These are phyloP conservation scores for Apostichopus parvimensis DNA, from an alignment of 35 echinoderm and acorn worm genomes.

Conservation along the genomic window DNA sequence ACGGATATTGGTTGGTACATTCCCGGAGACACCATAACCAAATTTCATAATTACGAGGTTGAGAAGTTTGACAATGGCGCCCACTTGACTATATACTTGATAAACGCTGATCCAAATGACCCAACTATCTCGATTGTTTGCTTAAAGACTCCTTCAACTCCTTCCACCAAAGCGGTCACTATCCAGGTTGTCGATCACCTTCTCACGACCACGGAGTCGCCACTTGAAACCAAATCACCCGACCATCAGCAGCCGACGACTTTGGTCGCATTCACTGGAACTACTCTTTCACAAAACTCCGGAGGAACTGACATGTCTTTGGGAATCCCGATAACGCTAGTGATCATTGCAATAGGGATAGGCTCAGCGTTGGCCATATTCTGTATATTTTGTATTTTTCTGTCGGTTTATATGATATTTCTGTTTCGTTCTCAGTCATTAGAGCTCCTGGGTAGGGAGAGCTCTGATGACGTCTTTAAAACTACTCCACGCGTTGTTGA, in stretches of 20 bases:
- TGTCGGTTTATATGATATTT: constrained; percentile 20
- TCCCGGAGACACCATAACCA: background rate
- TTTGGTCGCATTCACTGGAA: background rate
- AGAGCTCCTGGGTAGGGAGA: background rate
- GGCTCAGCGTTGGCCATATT: constrained; percentile 5
- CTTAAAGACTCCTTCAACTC: background rate
- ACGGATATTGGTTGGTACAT: constrained; percentile 32
- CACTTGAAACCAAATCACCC: background rate
- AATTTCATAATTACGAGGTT: background rate
- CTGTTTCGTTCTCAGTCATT: constrained; percentile 3
- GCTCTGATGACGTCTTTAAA: constrained; percentile 15
- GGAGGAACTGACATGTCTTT: background rate
- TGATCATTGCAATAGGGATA: constrained; percentile 31
- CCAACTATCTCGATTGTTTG: background rate
- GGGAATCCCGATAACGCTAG: background rate
- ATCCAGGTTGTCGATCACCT: background rate
- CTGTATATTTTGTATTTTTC: constrained; percentile 6
- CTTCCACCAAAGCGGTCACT: background rate
- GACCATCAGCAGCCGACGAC: background rate
- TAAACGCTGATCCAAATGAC: background rate
- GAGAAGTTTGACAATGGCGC: constrained; percentile 31
- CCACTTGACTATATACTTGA: background rate
- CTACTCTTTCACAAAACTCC: background rate
- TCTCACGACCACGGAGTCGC: constrained; percentile 1
- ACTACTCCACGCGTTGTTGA: background rate